Evolutionary conservation across 2,113 vertebrate genomes (phyloP).

Genomic region (Pedionomus torquatus): DNA sequence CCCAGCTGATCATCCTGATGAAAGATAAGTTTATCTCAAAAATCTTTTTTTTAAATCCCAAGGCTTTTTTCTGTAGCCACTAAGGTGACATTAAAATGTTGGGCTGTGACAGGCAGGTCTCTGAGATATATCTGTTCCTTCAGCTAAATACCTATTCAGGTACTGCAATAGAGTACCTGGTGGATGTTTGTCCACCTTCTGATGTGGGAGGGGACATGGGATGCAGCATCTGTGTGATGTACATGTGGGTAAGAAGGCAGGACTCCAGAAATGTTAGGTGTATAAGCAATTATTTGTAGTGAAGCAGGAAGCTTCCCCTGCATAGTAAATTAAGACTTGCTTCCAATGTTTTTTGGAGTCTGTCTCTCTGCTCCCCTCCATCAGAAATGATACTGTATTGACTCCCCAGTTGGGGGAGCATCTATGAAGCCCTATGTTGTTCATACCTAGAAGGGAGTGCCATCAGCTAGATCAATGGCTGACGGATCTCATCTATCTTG

Average conservation of each 20-base stretch:
- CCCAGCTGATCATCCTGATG: background rate
- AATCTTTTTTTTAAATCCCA: background rate
- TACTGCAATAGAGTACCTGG: background rate
- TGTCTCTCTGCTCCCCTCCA: accelerated
- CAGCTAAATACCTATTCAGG: background rate
- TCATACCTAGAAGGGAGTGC: background rate
- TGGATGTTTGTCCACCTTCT: background rate
- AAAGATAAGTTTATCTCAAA: background rate
- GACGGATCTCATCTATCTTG: background rate
- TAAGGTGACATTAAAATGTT: background rate
- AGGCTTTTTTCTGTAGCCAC: background rate
- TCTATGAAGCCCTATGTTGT: background rate
- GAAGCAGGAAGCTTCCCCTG: background rate
- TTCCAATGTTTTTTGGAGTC: background rate
- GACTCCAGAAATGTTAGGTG: background rate
- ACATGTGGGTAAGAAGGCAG: background rate
- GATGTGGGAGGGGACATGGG: accelerated
- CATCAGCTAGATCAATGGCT: background rate
- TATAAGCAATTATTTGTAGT: background rate
- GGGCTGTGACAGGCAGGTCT: background rate
- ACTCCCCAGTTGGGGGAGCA: background rate
- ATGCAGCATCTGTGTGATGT: background rate
- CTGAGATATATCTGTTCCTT: background rate
- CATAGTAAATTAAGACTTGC: background rate
- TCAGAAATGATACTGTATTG: background rate